Evolutionary conservation across 2,888 invertebrate species (phyloP).

Genomic region (Timandra comae): DNA sequence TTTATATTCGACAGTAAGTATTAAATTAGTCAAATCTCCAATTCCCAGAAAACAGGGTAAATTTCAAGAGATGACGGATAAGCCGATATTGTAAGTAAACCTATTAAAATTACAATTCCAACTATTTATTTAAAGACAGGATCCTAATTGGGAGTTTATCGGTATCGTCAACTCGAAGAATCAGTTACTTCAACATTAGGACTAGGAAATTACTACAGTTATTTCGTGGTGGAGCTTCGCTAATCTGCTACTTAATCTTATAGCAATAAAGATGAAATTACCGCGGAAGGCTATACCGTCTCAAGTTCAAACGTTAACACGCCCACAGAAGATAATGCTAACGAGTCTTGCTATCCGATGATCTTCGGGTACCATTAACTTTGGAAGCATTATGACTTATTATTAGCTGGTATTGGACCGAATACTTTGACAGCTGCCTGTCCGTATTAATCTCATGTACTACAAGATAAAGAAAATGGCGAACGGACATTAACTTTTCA

Average conservation of each 20-base stretch:
- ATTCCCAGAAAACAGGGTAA: too few species aligned
- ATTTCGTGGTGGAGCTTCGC: constrained; percentile 1
- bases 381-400: constrained; percentile 34
- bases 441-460: constrained; percentile 24
- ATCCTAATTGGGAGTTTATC: constrained; percentile 21
- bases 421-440: constrained; percentile 24
- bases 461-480: constrained; percentile 19
- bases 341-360: constrained; percentile 46
- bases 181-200: constrained; percentile 20
- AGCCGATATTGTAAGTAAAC: too few species aligned
- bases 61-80: too few species aligned
- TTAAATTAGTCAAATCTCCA: too few species aligned
- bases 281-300: constrained; percentile 4
- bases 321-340: constrained; percentile 46
- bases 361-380: constrained; percentile 33
- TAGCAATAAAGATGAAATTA: constrained; percentile 8
- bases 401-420: constrained; percentile 22
- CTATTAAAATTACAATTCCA: too few species aligned
- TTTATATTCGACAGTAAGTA: too few species aligned
- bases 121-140: not conserved
- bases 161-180: constrained; percentile 16
- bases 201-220: constrained; percentile 19
- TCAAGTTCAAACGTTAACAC: constrained; percentile 23
- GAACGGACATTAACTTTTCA: constrained; percentile 7
- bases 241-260: constrained; percentile 8